Evolutionary conservation across 2,888 invertebrate genomes (phyloP).

Genomic region (Polymixis flavicincta): DNA sequence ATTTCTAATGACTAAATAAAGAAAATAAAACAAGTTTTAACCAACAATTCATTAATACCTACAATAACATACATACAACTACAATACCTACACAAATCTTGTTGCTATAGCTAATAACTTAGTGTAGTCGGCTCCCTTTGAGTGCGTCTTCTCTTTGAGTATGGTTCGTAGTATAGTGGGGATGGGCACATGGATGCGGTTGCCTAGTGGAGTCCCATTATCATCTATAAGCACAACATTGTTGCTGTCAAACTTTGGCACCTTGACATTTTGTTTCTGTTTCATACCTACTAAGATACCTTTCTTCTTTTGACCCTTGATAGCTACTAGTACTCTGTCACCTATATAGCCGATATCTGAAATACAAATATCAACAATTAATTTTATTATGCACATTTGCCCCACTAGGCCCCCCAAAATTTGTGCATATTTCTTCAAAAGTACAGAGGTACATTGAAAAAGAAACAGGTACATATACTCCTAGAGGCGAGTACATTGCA

Average conservation of each 20-base stretch:
- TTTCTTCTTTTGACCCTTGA: slow-evolving; percentile 98
- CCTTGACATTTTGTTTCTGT: slow-evolving; percentile 94
- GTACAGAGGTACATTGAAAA: too few species aligned
- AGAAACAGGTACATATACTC: too few species aligned
- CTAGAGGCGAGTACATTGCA: too few species aligned
- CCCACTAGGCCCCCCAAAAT: too few species aligned
- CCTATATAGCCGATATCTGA: slow-evolving; percentile 91
- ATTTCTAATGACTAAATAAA: neutral
- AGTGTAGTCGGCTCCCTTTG: slow-evolving; percentile 97
- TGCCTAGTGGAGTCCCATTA: slow-evolving; percentile 98
- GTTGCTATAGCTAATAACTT: slow-evolving; percentile 97
- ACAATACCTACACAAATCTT: slow-evolving; percentile 93
- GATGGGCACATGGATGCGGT: slow-evolving; percentile 98
- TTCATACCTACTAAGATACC: slow-evolving; percentile 95
- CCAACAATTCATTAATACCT: slow-evolving; percentile 66
- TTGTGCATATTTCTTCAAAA: too few species aligned
- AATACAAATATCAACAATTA: slow-evolving; percentile 51
- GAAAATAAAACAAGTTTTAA: neutral
- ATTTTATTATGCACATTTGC: too few species aligned
- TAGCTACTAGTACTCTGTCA: slow-evolving; percentile 97
- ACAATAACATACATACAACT: slow-evolving; percentile 63
- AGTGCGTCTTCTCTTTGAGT: slow-evolving; percentile 94
- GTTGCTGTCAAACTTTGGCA: slow-evolving; percentile 98
- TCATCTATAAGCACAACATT: slow-evolving; percentile 99
- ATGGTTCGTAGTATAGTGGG: slow-evolving; percentile 97